These are phyloP conservation scores for Leucosticte australis DNA, from an alignment of 2,113 vertebrate species.

Conservation along the genomic window DNA sequence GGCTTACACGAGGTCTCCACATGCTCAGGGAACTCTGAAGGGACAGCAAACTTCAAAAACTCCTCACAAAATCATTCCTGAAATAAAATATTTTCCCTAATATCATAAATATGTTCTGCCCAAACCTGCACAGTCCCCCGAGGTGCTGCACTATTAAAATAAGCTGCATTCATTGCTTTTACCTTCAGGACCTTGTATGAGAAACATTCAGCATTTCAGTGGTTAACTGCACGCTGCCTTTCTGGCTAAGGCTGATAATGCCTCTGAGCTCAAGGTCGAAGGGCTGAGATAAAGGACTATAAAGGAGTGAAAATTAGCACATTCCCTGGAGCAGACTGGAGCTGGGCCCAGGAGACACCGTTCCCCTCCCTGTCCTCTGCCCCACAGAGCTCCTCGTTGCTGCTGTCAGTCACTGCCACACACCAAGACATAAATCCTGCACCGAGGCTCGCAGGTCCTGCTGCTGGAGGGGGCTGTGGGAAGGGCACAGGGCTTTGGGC, in stretches of 20 bases:
- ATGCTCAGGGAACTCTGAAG: not conserved
- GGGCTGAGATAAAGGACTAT: slow-evolving; percentile 55
- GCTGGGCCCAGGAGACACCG: slow-evolving; percentile 1
- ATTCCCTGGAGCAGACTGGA: slow-evolving; percentile 58
- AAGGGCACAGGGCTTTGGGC: not conserved
- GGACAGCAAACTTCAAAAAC: not conserved
- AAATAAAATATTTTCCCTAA: not conserved
- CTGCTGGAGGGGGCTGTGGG: not conserved
- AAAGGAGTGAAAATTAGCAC: slow-evolving; percentile 66
- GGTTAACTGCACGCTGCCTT: slow-evolving; percentile 45
- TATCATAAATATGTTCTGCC: not conserved
- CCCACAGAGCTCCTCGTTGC: slow-evolving; percentile 51
- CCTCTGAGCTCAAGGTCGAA: slow-evolving; percentile 62
- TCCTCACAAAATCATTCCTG: not conserved
- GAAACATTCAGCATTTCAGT: not conserved
- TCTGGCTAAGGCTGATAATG: slow-evolving; percentile 22
- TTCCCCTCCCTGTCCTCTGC: slow-evolving; percentile 56
- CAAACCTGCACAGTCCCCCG: not conserved
- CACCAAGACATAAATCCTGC: slow-evolving; percentile 73
- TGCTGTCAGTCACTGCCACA: slow-evolving; percentile 63
- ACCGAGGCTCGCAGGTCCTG: not conserved
- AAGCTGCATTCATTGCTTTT: not conserved
- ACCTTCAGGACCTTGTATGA: not conserved
- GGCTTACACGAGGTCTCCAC: not conserved
- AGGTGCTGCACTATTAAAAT: not conserved